These are phyloP conservation scores for Omphaloscelis lunosa DNA, from an alignment of 2,888 invertebrate genomes.

Conservation along the genomic window DNA sequence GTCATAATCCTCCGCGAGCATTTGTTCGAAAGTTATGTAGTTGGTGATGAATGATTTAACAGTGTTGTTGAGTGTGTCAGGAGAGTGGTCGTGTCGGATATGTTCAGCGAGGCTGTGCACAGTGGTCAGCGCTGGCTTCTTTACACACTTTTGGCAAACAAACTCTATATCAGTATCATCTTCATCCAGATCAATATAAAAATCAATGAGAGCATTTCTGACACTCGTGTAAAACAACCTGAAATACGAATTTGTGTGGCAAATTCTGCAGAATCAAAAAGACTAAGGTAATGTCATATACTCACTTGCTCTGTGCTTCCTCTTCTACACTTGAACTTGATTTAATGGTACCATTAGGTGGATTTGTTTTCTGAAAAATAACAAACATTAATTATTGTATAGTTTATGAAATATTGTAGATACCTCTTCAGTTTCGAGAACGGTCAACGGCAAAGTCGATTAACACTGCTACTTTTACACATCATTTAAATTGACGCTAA, in stretches of 20 bases:
- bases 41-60: constrained; percentile 77
- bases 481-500: background rate
- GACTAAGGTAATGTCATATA: constrained; percentile 11
- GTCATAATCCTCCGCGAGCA: constrained; percentile 72
- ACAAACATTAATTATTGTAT: constrained; percentile 1
- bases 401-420: constrained; percentile 1
- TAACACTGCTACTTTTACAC: background rate
- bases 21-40: constrained; percentile 80
- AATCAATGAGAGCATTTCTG: constrained; percentile 71
- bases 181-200: constrained; percentile 68
- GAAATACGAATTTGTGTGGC: constrained; percentile 71
- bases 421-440: background rate
- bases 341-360: background rate
- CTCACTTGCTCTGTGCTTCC: constrained; percentile 59
- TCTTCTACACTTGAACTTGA: constrained; percentile 34
- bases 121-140: constrained; percentile 65
- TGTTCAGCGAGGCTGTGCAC: constrained; percentile 73
- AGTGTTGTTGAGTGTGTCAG: constrained; percentile 44
- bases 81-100: constrained; percentile 68
- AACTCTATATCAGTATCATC: constrained; percentile 72
- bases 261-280: constrained; percentile 14
- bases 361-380: constrained; percentile 52
- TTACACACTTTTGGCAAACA: constrained; percentile 79
- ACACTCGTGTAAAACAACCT: constrained; percentile 73
- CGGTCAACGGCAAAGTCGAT: background rate